Percentiles rank a stretch among this genome's conserved stretches.
phyloP scores from a whole-genome alignment of 1,140 invertebrate species.

The Halotydeus destructor region DNA sequence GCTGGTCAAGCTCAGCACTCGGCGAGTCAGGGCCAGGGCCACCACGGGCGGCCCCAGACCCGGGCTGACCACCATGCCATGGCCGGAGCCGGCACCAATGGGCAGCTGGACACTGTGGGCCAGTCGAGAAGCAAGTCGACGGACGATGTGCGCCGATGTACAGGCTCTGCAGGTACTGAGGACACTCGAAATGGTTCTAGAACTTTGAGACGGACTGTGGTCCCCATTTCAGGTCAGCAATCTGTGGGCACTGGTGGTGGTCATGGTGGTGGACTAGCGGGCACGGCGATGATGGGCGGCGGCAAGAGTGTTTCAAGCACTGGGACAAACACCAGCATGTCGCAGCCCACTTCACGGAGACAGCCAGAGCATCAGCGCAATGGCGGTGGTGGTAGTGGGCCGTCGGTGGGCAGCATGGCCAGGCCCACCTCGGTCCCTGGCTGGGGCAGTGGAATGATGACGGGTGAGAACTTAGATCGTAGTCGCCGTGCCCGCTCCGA shows the following conservation, averaged over 20 bases:
- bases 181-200: constrained; percentile 41
- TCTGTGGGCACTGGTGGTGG: neutral
- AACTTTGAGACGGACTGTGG: constrained; percentile 73
- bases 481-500: constrained; percentile 3
- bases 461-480: neutral
- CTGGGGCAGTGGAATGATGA: neutral
- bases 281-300: too few species aligned
- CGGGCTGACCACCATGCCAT: neutral
- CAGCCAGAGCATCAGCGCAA: neutral
- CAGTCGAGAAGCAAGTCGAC: constrained; percentile 40
- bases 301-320: neutral
- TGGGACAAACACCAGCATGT: constrained; percentile 1
- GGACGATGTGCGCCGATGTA: constrained; percentile 52
- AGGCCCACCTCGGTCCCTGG: constrained; percentile 2
- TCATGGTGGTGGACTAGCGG: neutral
- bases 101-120: neutral
- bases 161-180: constrained; percentile 25
- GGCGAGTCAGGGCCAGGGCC: too few species aligned
- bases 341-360: too few species aligned
- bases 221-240: constrained; percentile 54
- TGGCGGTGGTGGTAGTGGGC: neutral
- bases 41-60: too few species aligned
- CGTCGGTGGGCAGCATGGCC: too few species aligned
- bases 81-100: neutral
- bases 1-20: too few species aligned